Base-by-base conservation (phyloP, 2,113 vertebrate species). In the Saiga tatarica region DNA sequence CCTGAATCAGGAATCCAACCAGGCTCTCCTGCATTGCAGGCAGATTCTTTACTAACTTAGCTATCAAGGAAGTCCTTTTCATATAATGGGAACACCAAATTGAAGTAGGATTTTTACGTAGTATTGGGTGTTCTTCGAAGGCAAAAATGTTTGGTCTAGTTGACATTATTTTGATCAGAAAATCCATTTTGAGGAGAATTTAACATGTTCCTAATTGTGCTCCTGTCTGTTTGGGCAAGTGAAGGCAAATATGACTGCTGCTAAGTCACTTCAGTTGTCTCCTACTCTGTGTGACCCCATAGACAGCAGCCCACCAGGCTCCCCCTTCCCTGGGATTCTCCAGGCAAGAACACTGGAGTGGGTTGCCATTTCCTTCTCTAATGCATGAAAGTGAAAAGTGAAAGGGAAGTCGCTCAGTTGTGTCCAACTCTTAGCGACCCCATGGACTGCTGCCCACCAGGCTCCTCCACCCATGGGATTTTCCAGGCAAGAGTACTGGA, bases 1-100 rank as follows among this genome's bases (percentile, higher is more conserved):
- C 67, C 19, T 2, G 9, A 71, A 1, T 5, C 5, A 23, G 67
- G 19, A 39, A 39, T 39, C 67, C 19, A 23, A 12, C 19, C 0
- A 1, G 19, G 19, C 9, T 71, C n/a, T 71, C 19, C 10, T 71
- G 67, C 67, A 71, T 71, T 39, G 67, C 67, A 71, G n/a, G 67
- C 5, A 6, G 19, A 71, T 71, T 71, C 67, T 6, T 39, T 71
- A 71, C 2, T 39, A 23, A 39, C 62, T 71, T 71, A 71, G 19
- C 67, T 71, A 71, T 39, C n/a, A 39, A 36, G n/a, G 10, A 39
- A 71, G 19, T 36, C n/a, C 1, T 16, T 39, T 71, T 53, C 15
- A 47, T 42, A 6, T 26, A 26, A 76, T 14, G 36, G 36, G 1
- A 76, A 42, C 36, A 76, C 12, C 23, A 26, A 76, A 76, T 14